A percentile compares a stretch with the other conserved stretches of the same genome.
Evolutionary conservation across 2,888 invertebrate genomes (phyloP).

Genomic region (Smittia aterrima): DNA sequence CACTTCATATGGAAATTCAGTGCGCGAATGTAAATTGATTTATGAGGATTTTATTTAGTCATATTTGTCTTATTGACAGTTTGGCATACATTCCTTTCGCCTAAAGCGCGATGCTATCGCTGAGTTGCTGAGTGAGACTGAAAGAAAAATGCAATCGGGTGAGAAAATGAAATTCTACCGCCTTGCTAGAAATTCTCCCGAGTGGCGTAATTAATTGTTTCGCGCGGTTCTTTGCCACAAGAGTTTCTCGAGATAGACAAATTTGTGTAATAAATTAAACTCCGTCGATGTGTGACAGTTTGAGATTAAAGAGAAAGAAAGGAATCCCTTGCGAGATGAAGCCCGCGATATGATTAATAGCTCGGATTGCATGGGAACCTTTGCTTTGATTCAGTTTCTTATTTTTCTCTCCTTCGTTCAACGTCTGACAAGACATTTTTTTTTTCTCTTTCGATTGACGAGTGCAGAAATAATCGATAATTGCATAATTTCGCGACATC

Average conservation of each 20-base stretch:
- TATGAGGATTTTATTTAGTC: constrained; percentile 4
- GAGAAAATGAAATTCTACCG: background rate
- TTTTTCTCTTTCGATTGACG: background rate
- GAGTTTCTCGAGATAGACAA: background rate
- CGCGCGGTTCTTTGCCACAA: background rate
- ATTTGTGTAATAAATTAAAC: constrained; percentile 9
- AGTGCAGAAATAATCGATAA: constrained; percentile 2
- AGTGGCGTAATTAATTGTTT: constrained; percentile 4
- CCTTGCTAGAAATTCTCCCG: background rate
- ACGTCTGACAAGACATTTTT: background rate
- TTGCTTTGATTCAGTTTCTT: too few relatives aligned
- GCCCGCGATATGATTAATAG: too few relatives aligned
- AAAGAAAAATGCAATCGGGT: background rate
- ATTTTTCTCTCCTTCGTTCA: too few relatives aligned
- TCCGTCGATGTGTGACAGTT: background rate
- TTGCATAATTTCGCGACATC: background rate
- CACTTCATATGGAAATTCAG: background rate
- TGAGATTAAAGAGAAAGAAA: background rate
- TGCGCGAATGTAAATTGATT: background rate
- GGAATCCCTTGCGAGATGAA: background rate
- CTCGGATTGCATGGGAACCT: too few relatives aligned
- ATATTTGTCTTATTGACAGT: constrained; percentile 20
- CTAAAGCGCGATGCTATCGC: background rate
- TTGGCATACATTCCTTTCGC: background rate
- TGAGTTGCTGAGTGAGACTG: background rate